Evolutionary conservation across 2,797 vertebrate species (phyloP), one percentile per base, ranked within the genome.

Genomic region (Poecilia gillii): DNA sequence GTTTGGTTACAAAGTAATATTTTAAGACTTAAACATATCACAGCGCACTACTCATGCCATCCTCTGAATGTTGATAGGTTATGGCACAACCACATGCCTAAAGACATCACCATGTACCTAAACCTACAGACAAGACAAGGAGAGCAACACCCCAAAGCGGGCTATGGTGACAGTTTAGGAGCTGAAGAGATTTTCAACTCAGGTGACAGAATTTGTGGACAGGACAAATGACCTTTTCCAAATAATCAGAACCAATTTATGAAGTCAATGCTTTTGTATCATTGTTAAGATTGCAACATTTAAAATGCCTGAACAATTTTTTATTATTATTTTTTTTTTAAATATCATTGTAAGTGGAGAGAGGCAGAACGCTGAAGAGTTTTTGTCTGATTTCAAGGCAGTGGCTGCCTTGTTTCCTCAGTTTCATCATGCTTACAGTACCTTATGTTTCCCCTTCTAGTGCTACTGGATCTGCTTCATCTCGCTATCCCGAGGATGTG

Each of bases 351-450:
- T 77, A 31, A 41, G 18, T 43, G 57, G 68, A 78, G 11, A 7
- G 51, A n/a, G 20, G 20, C 59, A 74, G 36, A 73, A 79, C 14
- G 31, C 28, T 18, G 28, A 77, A 85, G 62, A 68, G 2, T 12
- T 55, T 74, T 70, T 71, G 45, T 45, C 39, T 13, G 51, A 36
- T 71, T 73, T 51, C 9, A 47, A 46, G 64, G 36, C 64, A 70
- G 39, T n/a, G 4, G 45, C 23, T 62, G 39, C 80, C 81, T 72
- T 75, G 78, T 93, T 93, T 88, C 87, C 43, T 57, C 36, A 47
- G 87, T 94, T 94, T 91, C 92, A 94, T 94, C 91, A 91, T 86
- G 53, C 82, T 92, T 92, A 85, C 89, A 88, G 81, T 84, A 78
- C 55, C 77, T 85, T 73, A 75, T 83, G 70, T 7, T 2, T 78